A percentile compares a stretch with the other conserved stretches of the same genome.
These are phyloP conservation scores for Melitaea cinxia DNA, from an alignment of 1,140 invertebrate species.

Conservation along the genomic window DNA sequence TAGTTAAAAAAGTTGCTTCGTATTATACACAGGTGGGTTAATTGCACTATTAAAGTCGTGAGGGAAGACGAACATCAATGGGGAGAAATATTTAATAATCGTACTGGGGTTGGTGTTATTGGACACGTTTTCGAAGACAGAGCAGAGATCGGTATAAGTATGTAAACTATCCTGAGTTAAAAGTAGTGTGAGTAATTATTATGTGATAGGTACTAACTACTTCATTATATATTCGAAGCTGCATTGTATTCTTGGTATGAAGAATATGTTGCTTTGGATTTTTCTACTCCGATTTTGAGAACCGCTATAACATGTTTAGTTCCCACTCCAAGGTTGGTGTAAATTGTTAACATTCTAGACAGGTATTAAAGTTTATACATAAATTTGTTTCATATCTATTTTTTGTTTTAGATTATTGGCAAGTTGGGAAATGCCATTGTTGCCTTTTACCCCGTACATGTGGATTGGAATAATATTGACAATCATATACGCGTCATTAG, in stretches of 20 bases:
- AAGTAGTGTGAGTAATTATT: no score
- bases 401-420: slow-evolving; percentile 19
- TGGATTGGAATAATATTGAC: slow-evolving; percentile 25
- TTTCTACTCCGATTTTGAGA: slow-evolving; percentile 79
- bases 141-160: slow-evolving; percentile 83
- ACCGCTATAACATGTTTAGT: slow-evolving; percentile 83
- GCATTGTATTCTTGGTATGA: slow-evolving; percentile 84
- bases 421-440: slow-evolving; percentile 30
- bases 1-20: neutral
- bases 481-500: neutral
- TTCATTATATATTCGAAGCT: no score
- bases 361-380: neutral
- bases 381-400: neutral
- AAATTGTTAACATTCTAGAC: neutral
- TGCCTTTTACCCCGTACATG: slow-evolving; percentile 28
- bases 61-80: slow-evolving; percentile 80
- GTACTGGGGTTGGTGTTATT: slow-evolving; percentile 82
- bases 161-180: neutral
- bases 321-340: slow-evolving; percentile 80
- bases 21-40: slow-evolving; percentile 66
- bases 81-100: slow-evolving; percentile 83
- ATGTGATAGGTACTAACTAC: no score
- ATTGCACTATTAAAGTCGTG: slow-evolving; percentile 77
- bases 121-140: slow-evolving; percentile 82
- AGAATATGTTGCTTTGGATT: slow-evolving; percentile 81